phyloP scores from a whole-genome alignment of 2,888 invertebrate genomes.

The Hyles lineata region DNA sequence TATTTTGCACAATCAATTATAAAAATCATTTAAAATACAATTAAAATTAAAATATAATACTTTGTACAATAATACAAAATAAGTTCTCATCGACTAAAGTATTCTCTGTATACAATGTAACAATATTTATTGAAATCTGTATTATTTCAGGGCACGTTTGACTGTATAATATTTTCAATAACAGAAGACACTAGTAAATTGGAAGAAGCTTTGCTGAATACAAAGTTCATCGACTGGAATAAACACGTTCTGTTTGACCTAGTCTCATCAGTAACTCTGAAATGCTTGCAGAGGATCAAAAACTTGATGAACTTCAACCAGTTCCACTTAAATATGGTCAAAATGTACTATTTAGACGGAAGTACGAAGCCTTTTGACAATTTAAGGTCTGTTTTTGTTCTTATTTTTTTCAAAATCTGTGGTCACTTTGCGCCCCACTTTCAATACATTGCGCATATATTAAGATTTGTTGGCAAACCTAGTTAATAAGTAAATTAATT shows the following conservation, averaged over 20 bases:
- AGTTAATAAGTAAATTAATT: too few species aligned
- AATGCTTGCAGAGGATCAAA: conserved; percentile 35
- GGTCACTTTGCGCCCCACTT: too few species aligned
- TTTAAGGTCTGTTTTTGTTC: conserved; percentile 34
- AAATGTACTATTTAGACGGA: conserved; percentile 35
- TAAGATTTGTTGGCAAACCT: too few species aligned
- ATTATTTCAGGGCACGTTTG: conserved; percentile 37
- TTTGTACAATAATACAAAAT: too few species aligned
- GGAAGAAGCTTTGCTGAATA: conserved; percentile 47
- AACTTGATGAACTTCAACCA: conserved; percentile 32
- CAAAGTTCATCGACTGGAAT: conserved; percentile 50
- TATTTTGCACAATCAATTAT: too few species aligned
- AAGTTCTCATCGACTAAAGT: background rate
- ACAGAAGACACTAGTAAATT: conserved; percentile 47
- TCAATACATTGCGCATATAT: too few species aligned
- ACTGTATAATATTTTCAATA: conserved; percentile 43
- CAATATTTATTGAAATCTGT: background rate
- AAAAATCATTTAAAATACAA: too few species aligned
- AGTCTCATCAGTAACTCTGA: conserved; percentile 36
- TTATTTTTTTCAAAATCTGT: background rate
- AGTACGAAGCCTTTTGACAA: conserved; percentile 38
- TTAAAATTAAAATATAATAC: too few species aligned
- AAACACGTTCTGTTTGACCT: conserved; percentile 31
- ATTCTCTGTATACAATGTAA: background rate
- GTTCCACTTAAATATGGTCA: conserved; percentile 37